These are phyloP conservation scores for Lynx canadensis DNA, from an alignment of 2,113 vertebrate species.

Conservation along the genomic window DNA sequence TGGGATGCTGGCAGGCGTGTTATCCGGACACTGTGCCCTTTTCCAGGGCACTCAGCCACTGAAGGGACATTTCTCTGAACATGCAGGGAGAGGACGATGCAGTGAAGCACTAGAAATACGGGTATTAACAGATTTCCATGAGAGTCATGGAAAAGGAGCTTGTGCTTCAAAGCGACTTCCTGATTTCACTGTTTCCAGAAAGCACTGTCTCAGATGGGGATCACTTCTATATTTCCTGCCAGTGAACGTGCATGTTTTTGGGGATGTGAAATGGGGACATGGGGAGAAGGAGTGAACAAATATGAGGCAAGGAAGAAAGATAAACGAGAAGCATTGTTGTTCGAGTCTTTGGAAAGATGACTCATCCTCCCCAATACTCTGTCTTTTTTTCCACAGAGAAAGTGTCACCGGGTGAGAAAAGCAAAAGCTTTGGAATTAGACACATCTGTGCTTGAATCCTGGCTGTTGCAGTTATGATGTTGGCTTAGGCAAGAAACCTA, in stretches of 20 bases:
- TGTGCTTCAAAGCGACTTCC: neutral
- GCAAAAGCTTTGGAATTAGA: neutral
- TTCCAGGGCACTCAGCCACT: neutral
- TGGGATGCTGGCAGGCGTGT: neutral
- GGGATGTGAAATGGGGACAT: neutral
- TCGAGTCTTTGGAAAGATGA: neutral
- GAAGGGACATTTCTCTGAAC: neutral
- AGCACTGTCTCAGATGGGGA: neutral
- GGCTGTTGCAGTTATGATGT: neutral
- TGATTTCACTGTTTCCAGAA: neutral
- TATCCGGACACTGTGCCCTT: neutral
- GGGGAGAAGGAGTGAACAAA: neutral
- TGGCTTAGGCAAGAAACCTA: neutral
- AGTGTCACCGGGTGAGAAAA: neutral
- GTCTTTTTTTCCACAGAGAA: neutral
- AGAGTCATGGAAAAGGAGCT: neutral
- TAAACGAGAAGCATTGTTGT: neutral
- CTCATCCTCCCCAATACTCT: neutral
- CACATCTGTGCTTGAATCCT: neutral
- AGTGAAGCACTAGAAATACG: neutral
- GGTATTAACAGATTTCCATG: neutral
- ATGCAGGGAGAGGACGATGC: neutral
- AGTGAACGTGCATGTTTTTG: neutral
- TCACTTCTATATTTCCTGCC: neutral
- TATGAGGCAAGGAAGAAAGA: neutral